These are phyloP conservation scores for Heterodera filipjevi DNA, from an alignment of 2,888 invertebrate species.

Conservation along the genomic window DNA sequence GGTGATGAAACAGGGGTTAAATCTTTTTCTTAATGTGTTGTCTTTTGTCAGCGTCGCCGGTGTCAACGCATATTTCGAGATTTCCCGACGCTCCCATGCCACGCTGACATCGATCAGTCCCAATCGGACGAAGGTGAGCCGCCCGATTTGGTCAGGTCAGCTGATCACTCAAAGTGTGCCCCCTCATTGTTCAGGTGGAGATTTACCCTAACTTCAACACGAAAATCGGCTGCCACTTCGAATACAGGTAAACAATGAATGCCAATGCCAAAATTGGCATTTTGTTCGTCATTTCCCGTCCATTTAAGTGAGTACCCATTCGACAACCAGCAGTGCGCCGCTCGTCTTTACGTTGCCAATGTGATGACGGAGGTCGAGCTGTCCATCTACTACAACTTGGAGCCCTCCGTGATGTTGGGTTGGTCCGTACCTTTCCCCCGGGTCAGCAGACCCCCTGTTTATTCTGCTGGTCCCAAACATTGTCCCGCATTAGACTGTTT, in stretches of 20 bases:
- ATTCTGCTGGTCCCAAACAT: no score
- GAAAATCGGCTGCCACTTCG: slow-evolving; percentile 57
- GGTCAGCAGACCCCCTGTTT: no score
- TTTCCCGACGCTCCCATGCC: slow-evolving; percentile 48
- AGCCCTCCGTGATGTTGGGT: slow-evolving; percentile 43
- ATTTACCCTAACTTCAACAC: slow-evolving; percentile 59
- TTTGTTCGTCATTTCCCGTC: background rate
- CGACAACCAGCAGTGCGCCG: slow-evolving; percentile 43
- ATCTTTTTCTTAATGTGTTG: background rate
- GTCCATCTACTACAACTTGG: slow-evolving; percentile 42
- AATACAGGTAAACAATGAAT: slow-evolving; percentile 45
- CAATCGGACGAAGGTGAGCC: slow-evolving; percentile 33
- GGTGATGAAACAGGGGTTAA: slow-evolving; percentile 38
- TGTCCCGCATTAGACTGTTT: no score
- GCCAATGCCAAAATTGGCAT: background rate
- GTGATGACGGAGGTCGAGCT: slow-evolving; percentile 47
- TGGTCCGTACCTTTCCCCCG: no score
- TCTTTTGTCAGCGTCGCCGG: slow-evolving; percentile 50
- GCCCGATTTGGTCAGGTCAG: background rate
- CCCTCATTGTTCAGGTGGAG: slow-evolving; percentile 44
- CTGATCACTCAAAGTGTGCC: no score
- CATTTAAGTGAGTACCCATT: slow-evolving; percentile 41
- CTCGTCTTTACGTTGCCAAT: slow-evolving; percentile 45
- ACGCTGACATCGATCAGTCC: slow-evolving; percentile 44
- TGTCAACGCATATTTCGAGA: slow-evolving; percentile 51